Base-by-base conservation (phyloP, 2,113 vertebrate genomes). In the Lampris incognitus region DNA sequence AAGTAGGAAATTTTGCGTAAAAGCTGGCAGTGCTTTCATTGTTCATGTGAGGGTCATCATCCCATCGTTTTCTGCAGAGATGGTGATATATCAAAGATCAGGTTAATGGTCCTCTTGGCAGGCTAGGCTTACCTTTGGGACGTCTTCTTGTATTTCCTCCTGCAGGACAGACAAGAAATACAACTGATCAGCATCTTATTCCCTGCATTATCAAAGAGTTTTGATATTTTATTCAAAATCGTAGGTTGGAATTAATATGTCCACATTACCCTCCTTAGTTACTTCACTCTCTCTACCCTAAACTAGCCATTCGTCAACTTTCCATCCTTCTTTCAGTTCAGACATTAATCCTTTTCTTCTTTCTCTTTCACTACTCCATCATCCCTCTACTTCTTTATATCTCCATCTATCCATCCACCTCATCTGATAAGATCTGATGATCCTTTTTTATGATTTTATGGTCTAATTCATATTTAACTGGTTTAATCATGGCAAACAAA, bases 61-160 rank as follows among this genome's bases (percentile, higher is more conserved):
- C 11, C 13, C 11, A n/a, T 57, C 1, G 36, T 13, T 36, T n/a
- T 56, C 8, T n/a, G 3, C 4, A 4, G 50, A 52, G 13, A 9
- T 59, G 57, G 2, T n/a, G 48, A 67, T 2, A 24, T 42, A 24
- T 9, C 39, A 36, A 24, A 6, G n/a, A 52, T 13, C 41, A 7
- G 11, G 41, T 8, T 40, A 40, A 2, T 39, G 11, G 39, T 61
- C 51, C 51, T 1, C 13, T 63, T 24, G 42, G 64, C 9, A 2
- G 9, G 24, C 56, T 41, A 8, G 52, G 3, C 72, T 57, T 74
- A 74, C 72, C 72, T 65, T 74, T 74, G 72, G 36, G 72, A 74
- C 3, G 72, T 66, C 72, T 65, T 74, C 72, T 74, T 74, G 72
- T 74, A 74, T 64, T 74, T 74, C 72, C 72, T 65, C 63, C 72